Conservation (phyloP, 2,113 vertebrate species). For the Centropus bengalensis region DNA sequence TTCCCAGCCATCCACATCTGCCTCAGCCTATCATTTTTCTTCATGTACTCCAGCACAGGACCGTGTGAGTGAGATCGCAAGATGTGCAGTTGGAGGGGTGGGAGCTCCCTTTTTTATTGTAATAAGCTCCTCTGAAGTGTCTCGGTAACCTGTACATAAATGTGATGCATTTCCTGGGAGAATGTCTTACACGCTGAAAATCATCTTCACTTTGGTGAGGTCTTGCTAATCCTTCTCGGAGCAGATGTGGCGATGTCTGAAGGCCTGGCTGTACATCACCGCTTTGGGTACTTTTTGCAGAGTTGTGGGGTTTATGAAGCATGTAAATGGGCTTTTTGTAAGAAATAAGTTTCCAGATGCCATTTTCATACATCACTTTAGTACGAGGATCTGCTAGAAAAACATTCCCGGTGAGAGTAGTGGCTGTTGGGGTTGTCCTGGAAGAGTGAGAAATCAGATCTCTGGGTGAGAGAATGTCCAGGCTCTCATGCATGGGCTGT, state of each 20-base stretch:
- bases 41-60: neutral
- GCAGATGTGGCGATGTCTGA: constrained; percentile 54
- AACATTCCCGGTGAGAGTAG: neutral
- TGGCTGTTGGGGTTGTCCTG: neutral
- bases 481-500: neutral
- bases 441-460: neutral
- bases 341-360: neutral
- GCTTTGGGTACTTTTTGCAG: neutral
- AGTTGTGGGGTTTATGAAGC: constrained; percentile 23
- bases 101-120: constrained; percentile 16
- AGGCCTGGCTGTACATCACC: constrained; percentile 40
- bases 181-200: constrained; percentile 22
- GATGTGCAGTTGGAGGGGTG: neutral
- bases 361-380: constrained; percentile 36
- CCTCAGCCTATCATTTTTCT: neutral
- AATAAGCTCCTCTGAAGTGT: constrained; percentile 32
- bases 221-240: constrained; percentile 22
- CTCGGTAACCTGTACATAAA: constrained; percentile 46
- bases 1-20: neutral
- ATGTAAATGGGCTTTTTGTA: constrained; percentile 54
- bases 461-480: neutral
- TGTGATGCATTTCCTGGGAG: constrained; percentile 37
- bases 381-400: neutral
- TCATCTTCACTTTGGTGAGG: constrained; percentile 2
- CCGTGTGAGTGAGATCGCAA: neutral